phyloP scores from a whole-genome alignment of 2,888 invertebrate species.

The Oligia fasciuncula region DNA sequence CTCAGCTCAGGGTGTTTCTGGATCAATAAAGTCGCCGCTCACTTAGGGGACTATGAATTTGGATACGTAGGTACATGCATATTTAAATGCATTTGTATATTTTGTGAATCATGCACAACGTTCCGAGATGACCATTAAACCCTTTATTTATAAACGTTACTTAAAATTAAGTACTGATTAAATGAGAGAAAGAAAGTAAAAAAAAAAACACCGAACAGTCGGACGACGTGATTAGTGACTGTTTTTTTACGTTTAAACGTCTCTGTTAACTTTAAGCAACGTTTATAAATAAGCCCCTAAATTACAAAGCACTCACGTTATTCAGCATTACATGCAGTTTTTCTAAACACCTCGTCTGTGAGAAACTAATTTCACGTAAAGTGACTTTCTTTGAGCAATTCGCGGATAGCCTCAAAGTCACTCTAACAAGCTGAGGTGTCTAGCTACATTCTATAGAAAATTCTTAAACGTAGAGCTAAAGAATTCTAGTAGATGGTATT shows the following conservation, averaged over 20 bases:
- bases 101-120: slow-evolving; percentile 35
- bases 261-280: no score
- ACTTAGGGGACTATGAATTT: slow-evolving; percentile 49
- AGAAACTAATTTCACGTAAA: slow-evolving; percentile 1
- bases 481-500: neutral
- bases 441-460: neutral
- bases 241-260: no score
- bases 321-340: slow-evolving; percentile 27
- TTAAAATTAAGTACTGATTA: no score
- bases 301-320: neutral
- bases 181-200: no score
- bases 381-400: slow-evolving; percentile 23
- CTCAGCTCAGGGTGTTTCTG: slow-evolving; percentile 59
- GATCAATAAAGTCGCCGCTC: slow-evolving; percentile 63
- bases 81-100: neutral
- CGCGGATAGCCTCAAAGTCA: neutral
- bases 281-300: no score
- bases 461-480: neutral
- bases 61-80: slow-evolving; percentile 13
- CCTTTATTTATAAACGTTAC: no score
- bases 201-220: no score
- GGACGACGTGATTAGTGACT: no score
- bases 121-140: neutral
- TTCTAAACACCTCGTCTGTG: neutral
- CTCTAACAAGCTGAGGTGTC: neutral